phyloP scores from a whole-genome alignment of 2,113 vertebrate species.

The Pollimyrus isidori region DNA sequence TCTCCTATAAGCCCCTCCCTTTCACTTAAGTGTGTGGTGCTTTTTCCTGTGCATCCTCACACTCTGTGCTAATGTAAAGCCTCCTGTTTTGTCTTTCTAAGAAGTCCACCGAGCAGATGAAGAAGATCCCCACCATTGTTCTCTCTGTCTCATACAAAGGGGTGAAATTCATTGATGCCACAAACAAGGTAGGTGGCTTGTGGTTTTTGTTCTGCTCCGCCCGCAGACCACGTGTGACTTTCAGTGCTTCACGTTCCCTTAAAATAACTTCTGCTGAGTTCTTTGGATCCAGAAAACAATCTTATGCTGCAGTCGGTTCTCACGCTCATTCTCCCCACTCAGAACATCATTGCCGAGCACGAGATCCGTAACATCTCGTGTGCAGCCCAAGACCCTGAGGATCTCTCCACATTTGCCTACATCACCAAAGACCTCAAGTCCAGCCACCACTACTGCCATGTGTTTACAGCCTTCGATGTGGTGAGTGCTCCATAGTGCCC shows the following conservation, averaged over 20 bases:
- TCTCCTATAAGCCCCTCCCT: background rate
- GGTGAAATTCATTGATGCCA: conserved; percentile 98
- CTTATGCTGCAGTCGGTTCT: background rate
- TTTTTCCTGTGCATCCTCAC: background rate
- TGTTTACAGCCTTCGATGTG: conserved; percentile 98
- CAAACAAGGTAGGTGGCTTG: conserved; percentile 79
- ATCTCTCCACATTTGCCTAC: conserved; percentile 96
- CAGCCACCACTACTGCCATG: conserved; percentile 98
- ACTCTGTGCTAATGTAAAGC: conserved; percentile 8
- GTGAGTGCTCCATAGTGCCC: conserved; percentile 59
- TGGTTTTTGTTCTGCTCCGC: background rate
- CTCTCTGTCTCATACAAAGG: conserved; percentile 98
- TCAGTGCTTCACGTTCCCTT: background rate
- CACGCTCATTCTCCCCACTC: background rate
- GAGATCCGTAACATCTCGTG: conserved; percentile 99
- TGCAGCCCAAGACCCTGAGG: conserved; percentile 95
- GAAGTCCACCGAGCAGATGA: conserved; percentile 99
- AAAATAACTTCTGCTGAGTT: background rate
- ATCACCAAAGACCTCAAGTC: conserved; percentile 99
- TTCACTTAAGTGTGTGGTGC: background rate
- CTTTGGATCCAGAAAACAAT: background rate
- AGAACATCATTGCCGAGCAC: conserved; percentile 97
- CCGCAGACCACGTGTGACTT: background rate
- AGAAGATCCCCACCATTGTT: conserved; percentile 96
- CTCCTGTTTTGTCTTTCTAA: conserved; percentile 58